Evolutionary conservation across 2,797 vertebrate genomes (phyloP), one percentile per base, ranked within the genome.

Genomic region (Leuciscus waleckii): DNA sequence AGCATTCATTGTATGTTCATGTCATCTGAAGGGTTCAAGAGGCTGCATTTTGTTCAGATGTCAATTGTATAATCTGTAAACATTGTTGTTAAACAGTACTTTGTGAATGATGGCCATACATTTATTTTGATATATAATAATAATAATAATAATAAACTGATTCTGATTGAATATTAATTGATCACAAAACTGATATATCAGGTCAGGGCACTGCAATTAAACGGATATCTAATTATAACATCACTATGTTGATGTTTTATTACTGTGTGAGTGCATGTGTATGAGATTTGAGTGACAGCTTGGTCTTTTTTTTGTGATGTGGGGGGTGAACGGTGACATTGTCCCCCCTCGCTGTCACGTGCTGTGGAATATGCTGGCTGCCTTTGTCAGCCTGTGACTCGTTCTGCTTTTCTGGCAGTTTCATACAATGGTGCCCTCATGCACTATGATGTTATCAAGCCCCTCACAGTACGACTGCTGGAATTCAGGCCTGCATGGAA

Each of bases 321-420:
- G 87, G 92, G 89, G 93, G 90, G 88, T 90, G 91, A 91, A 91
- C 89, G 67, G 88, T 90, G 94, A 95, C 94, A 95, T 95, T 95
- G 94, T 95, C 91, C 90, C 80, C 85, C 61, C 74, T 46, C 21
- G 80, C 84, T 78, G 92, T 95, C 96, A 95, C 93, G 90, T 96
- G 95, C 94, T 93, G 87, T 96, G 93, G 95, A 96, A 95, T 93
- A 95, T 96, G 94, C 95, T 95, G 94, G 95, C 92, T 93, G 92
- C 94, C 90, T 95, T 96, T 96, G 95, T 96, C 93, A 92, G 86
- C 91, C 86, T 91, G 75, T 91, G 90, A 91, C 91, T 92, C 86
- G 92, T 95, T 95, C 93, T 96, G 95, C 95, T 94, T 95, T 95
- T 96, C 95, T 95, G 94, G 95, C 95, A 95, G 93, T 95, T 96